Conservation (phyloP, 2,113 vertebrate genomes). For the Festucalex cinctus region DNA sequence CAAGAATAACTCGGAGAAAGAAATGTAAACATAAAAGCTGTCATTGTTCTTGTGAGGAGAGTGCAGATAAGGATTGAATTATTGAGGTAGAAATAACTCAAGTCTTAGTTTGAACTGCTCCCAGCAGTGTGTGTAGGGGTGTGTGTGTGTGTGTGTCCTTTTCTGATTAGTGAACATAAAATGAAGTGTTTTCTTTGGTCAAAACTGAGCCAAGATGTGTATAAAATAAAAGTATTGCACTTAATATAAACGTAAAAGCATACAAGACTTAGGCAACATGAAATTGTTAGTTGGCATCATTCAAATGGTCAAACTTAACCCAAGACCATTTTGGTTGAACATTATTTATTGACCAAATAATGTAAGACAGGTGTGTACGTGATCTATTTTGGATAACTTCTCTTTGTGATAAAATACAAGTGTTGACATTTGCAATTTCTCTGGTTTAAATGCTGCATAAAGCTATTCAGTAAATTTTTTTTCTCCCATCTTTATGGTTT, state of each 20-base stretch:
- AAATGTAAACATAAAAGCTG: conserved; percentile 7
- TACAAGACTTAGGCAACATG: not conserved
- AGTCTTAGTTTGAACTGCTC: not conserved
- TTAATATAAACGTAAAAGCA: not conserved
- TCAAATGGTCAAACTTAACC: not conserved
- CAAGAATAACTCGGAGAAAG: not conserved
- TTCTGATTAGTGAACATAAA: not conserved
- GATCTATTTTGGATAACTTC: conserved; percentile 6
- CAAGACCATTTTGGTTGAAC: not conserved
- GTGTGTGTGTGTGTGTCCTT: not conserved
- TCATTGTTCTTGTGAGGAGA: conserved; percentile 1
- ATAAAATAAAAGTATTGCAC: not conserved
- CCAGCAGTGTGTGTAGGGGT: not conserved
- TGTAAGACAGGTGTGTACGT: conserved; percentile 7
- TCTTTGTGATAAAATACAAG: conserved; percentile 26
- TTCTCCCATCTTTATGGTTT: conserved; percentile 39
- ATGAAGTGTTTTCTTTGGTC: not conserved
- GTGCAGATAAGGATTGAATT: conserved; percentile 4
- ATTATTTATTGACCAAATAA: not conserved
- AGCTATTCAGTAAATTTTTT: conserved; percentile 37
- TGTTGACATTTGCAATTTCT: conserved; percentile 25
- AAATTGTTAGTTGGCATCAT: not conserved
- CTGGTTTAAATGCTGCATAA: conserved; percentile 52
- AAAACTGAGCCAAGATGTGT: not conserved
- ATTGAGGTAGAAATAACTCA: not conserved